Evolutionary conservation across 2,113 vertebrate genomes (phyloP).

Genomic region (Ptyas mucosa): DNA sequence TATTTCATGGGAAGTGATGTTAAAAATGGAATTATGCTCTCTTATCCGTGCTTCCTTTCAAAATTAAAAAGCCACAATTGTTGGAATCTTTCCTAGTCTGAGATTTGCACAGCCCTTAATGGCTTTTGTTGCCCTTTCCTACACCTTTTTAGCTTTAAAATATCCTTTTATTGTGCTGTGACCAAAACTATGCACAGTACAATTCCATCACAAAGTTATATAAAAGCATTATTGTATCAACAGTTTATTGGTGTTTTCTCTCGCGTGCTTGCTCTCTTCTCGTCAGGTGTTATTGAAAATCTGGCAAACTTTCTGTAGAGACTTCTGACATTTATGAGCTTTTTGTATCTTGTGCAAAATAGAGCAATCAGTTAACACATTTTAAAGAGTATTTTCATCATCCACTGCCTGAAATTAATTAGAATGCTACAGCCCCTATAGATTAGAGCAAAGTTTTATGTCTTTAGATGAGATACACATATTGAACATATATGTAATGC

Average conservation of each 20-base stretch:
- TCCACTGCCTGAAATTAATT: constrained; percentile 45
- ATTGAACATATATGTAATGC: constrained; percentile 54
- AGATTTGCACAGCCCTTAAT: not conserved
- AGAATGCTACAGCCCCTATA: constrained; percentile 43
- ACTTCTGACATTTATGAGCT: constrained; percentile 46
- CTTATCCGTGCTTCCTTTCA: not conserved
- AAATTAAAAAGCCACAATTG: not conserved
- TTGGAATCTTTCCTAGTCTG: not conserved
- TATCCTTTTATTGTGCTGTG: not conserved
- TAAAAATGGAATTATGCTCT: not conserved
- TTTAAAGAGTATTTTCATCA: constrained; percentile 41
- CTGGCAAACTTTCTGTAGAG: constrained; percentile 43
- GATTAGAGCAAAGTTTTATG: constrained; percentile 41
- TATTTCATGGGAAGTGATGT: not conserved
- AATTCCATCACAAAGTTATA: not conserved
- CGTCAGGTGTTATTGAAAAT: constrained; percentile 30
- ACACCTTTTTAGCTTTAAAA: not conserved
- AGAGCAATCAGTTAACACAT: constrained; percentile 36
- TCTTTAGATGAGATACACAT: constrained; percentile 44
- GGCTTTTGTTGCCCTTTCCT: not conserved
- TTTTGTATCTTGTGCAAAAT: constrained; percentile 35
- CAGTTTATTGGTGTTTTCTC: constrained; percentile 18
- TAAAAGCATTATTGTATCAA: not conserved
- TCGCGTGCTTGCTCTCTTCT: constrained; percentile 11
- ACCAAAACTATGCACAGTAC: not conserved